Conservation (phyloP, 2,888 invertebrate species). For the Chaitophorus viminalis region DNA sequence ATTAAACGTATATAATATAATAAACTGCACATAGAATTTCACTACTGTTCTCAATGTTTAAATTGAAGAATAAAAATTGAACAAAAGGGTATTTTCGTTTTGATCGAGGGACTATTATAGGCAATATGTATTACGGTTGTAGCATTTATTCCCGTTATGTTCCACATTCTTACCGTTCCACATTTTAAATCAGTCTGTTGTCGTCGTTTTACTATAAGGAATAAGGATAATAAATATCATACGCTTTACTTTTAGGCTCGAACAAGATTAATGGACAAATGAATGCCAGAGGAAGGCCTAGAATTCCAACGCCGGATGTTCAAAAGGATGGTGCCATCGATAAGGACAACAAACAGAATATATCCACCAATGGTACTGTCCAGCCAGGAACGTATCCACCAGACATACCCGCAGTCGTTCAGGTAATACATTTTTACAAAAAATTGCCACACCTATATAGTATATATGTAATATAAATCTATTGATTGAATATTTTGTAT, state of each 20-base stretch:
- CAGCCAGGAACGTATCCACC: conserved; percentile 53
- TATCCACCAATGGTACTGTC: conserved; percentile 49
- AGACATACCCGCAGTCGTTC: conserved; percentile 64
- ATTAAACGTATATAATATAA: too few species aligned
- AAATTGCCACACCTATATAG: not conserved
- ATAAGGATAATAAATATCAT: conserved; percentile 39
- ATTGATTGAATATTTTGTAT: too few species aligned
- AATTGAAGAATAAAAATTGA: not conserved
- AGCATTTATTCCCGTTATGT: conserved; percentile 42
- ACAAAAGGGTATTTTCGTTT: not conserved
- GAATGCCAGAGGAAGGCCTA: conserved; percentile 81
- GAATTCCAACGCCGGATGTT: conserved; percentile 88
- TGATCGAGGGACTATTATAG: conserved; percentile 6
- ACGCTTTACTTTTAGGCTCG: conserved; percentile 69
- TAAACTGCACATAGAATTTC: too few species aligned
- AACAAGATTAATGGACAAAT: conserved; percentile 78
- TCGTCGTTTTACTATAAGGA: conserved; percentile 4
- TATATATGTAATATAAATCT: too few species aligned
- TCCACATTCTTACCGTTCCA: conserved; percentile 47
- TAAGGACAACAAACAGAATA: conserved; percentile 51
- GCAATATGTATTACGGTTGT: not conserved
- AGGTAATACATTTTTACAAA: conserved; percentile 61
- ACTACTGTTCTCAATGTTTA: too few species aligned
- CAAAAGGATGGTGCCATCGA: conserved; percentile 74
- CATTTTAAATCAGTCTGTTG: conserved; percentile 47